Evolutionary conservation across 1,140 invertebrate species (phyloP), one percentile per base, ranked within the genome.

Genomic region (Neodiprion virginianus): DNA sequence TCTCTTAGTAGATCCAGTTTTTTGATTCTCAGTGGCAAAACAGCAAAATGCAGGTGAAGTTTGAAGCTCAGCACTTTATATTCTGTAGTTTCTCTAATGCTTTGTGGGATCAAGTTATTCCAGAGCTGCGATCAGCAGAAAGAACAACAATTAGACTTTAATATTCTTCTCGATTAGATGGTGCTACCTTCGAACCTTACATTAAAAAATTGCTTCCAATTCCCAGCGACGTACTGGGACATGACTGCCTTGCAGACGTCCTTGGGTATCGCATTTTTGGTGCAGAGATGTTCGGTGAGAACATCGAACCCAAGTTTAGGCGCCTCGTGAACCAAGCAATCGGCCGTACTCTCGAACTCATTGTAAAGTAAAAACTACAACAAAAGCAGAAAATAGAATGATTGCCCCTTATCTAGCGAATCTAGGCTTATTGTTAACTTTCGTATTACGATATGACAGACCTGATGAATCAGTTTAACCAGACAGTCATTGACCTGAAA

Each of bases 31-130:
- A 80, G 77, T 28, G 82, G 79, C 48, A 83, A 70, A 23, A 80
- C 76, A 28, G 78, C 78, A 76, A 82, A 83, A 74, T 83, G 76
- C 8, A 83, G 76, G n/a, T 81, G 72, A 28, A 84, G 75, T 67
- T 84, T 79, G 48, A 84, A 74, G 12, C 79, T 83, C 23, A 83
- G 67, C 48, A 80, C 74, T 74, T 82, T 81, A 48, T 78, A 82
- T 23, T 79, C 74, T 70, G 68, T 75, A 7, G 74, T 77, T 48
- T 81, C 70, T 75, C 77, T 80, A n/a, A 50, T 72, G 67, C 73
- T 69, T 40, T 78, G 70, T 12, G 80, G 61, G 69, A 84, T 69
- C 8, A 75, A 74, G 1, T 67, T 50, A 66, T 80, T 76, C 83
- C 82, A 84, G 17, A 79, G 67, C 82, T 84, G 49, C 21, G 81